A percentile compares a stretch with the other conserved stretches of the same genome.
These are phyloP conservation scores for Dendrocopos noguchii DNA, from an alignment of 2,113 vertebrate genomes.

Conservation along the genomic window DNA sequence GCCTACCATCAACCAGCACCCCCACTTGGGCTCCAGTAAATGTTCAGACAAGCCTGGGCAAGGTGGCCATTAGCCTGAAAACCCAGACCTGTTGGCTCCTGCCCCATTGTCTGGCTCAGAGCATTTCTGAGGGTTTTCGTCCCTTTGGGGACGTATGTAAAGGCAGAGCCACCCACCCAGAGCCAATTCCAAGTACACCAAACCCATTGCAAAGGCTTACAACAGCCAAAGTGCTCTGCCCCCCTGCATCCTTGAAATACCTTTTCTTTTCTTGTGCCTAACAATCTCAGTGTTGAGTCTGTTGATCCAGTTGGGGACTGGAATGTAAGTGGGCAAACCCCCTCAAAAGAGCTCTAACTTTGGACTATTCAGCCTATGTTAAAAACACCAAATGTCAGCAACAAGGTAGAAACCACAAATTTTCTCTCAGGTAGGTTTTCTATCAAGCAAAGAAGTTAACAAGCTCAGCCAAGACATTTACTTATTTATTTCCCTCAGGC, in stretches of 20 bases:
- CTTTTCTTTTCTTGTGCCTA: neutral
- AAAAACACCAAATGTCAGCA: constrained; percentile 7
- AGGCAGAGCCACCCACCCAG: no score
- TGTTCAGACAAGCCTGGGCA: no score
- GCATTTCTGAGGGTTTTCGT: no score
- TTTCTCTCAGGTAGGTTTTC: neutral
- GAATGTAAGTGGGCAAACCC: neutral
- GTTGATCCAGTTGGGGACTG: neutral
- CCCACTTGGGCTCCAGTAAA: no score
- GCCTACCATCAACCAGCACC: no score
- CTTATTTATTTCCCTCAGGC: neutral
- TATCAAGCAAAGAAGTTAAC: neutral
- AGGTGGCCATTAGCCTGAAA: no score
- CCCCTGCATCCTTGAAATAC: neutral
- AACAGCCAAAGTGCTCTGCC: neutral
- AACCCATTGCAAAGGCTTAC: neutral
- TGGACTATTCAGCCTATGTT: neutral
- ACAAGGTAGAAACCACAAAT: neutral
- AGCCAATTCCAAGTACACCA: neutral
- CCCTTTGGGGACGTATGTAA: no score
- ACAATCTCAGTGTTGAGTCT: neutral
- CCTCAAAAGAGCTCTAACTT: neutral
- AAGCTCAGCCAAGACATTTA: neutral
- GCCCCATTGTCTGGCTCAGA: no score
- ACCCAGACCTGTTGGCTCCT: no score